These are phyloP conservation scores for Apteryx owenii DNA, from an alignment of 2,113 vertebrate species.

Conservation along the genomic window DNA sequence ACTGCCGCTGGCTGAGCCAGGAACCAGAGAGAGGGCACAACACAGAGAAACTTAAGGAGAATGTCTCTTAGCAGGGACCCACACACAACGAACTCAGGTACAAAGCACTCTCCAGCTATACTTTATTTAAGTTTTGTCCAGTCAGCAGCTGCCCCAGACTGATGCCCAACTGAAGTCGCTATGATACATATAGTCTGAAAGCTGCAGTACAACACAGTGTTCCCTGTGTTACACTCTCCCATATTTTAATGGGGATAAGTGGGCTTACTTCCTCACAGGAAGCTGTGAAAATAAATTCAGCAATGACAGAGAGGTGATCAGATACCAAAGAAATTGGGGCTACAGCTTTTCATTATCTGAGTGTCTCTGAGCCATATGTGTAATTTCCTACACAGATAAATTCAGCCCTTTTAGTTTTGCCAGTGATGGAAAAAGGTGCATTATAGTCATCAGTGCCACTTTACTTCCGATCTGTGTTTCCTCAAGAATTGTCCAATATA, in stretches of 20 bases:
- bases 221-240: background rate
- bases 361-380: background rate
- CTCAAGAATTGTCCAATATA: background rate
- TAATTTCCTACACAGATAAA: constrained; percentile 29
- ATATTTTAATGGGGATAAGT: fast-evolving
- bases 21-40: background rate
- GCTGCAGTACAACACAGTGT: background rate
- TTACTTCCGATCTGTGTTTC: constrained; percentile 37
- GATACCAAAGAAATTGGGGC: background rate
- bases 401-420: constrained; percentile 15
- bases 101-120: background rate
- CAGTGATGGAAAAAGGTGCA: constrained; percentile 10
- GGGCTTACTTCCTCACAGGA: background rate
- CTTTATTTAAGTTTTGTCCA: background rate
- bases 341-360: constrained; percentile 1
- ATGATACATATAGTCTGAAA: background rate
- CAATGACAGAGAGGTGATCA: background rate
- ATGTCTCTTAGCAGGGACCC: background rate
- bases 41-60: background rate
- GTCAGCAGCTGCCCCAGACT: background rate
- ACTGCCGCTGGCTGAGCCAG: background rate
- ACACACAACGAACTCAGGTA: background rate
- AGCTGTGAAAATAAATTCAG: background rate
- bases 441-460: constrained; percentile 10
- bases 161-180: background rate